Evolutionary conservation across 2,888 invertebrate genomes (phyloP), one percentile per base, ranked within the genome.

Genomic region (Pristionchus mayeri): DNA sequence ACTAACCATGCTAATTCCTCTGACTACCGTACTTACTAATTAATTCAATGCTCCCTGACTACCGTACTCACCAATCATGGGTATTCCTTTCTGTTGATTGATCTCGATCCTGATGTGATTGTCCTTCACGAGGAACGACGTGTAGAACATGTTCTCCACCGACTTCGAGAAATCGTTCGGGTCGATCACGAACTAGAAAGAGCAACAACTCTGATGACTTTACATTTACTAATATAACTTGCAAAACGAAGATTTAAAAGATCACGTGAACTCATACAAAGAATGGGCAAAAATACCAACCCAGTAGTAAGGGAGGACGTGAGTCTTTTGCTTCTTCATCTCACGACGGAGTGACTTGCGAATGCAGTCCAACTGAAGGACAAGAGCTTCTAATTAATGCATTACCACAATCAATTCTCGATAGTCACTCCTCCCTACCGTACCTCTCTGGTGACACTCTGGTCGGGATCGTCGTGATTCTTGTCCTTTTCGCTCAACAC

Each of bases 91-190:
- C 27, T 40, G 27, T 13, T 48, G 52, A n/a, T 84, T 60, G 40
- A 84, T 24, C n/a, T 84, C 57, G 18, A 84, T 54, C 18, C 13
- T 30, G 24, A 84, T 76, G 84, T 60, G 48, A 37, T 71, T 71
- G 40, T 84, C 85, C 48, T 85, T 85, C 52, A 85, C 52, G 40
- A 85, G 82, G 60, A 85, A 85, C 40, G 85, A 71, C 3, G 57
- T 48, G 82, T 85, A 85, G 82, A 83, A 85, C 81, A 85, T 85
- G 76, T 85, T 85, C 82, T 85, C 85, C 13, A 85, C 52, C 0
- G 85, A 67, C 24, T 57, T 30, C 13, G 81, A 44, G 57, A 85
- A 85, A 57, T 71, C 60, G 27, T 16, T 30, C 21, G 85, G 85
- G 30, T 85, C 76, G 40, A 85, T 27, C 18, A 85, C 85, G 60